phyloP scores from a whole-genome alignment of 2,888 invertebrate genomes.

The Xestia rhomboidea region DNA sequence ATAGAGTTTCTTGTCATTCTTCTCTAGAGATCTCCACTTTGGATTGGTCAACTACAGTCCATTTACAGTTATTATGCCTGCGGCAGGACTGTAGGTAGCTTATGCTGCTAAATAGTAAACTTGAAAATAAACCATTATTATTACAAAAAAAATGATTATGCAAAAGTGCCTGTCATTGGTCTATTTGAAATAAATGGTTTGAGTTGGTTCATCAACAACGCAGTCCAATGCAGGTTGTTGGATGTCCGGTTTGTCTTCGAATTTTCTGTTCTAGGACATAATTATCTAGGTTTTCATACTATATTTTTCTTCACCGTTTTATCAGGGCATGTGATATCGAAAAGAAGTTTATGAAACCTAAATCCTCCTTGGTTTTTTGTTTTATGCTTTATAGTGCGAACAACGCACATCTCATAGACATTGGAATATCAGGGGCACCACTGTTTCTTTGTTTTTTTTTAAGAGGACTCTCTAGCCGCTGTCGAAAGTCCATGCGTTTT shows the following conservation, averaged over 20 bases:
- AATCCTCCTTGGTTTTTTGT: no score
- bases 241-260: no score
- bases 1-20: neutral
- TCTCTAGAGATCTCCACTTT: neutral
- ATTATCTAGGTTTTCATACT: no score
- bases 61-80: neutral
- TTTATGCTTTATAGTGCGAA: no score
- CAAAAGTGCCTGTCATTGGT: no score
- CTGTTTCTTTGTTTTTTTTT: neutral
- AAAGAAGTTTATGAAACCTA: neutral
- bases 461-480: neutral
- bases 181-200: no score
- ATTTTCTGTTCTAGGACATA: no score
- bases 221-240: fast-evolving
- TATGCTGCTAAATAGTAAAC: no score
- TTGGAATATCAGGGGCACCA: neutral
- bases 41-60: neutral
- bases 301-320: neutral
- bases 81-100: neutral
- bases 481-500: neutral
- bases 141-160: no score
- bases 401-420: no score
- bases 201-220: no score
- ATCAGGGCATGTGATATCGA: neutral
- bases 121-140: no score